These are phyloP conservation scores for Troglohyphantes excavatus DNA, from an alignment of 2,888 invertebrate species.

Conservation along the genomic window DNA sequence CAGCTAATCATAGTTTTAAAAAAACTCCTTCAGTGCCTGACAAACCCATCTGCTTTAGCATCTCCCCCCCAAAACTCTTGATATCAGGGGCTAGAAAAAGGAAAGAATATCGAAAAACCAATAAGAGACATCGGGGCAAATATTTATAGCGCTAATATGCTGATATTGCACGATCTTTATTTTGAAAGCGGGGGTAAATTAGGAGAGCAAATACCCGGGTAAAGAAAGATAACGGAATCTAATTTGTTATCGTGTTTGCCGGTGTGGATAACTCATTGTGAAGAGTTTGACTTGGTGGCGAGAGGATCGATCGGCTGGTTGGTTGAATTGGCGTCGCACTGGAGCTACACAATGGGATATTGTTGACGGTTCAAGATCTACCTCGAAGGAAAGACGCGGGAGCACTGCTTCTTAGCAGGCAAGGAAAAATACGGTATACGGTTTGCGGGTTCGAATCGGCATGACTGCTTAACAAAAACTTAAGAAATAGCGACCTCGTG, in stretches of 20 bases:
- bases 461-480: too few relatives aligned
- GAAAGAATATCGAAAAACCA: slow-evolving; percentile 56
- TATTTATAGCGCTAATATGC: slow-evolving; percentile 71
- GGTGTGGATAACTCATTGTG: slow-evolving; percentile 13
- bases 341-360: too few relatives aligned
- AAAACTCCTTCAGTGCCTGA: neutral
- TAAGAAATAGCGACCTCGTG: too few relatives aligned
- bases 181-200: slow-evolving; percentile 30
- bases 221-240: slow-evolving; percentile 45
- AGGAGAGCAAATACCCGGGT: slow-evolving; percentile 44
- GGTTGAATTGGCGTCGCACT: too few relatives aligned
- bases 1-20: neutral
- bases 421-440: too few relatives aligned
- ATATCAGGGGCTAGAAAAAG: neutral
- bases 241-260: slow-evolving; percentile 61
- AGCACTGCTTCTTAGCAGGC: too few relatives aligned
- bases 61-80: neutral
- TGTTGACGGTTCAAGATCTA: too few relatives aligned
- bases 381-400: too few relatives aligned
- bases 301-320: too few relatives aligned
- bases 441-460: too few relatives aligned
- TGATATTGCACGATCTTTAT: slow-evolving; percentile 46
- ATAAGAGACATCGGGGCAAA: slow-evolving; percentile 39
- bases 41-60: neutral
- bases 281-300: slow-evolving; percentile 34